Evolutionary conservation across 2,113 vertebrate species (phyloP), one percentile per base, ranked within the genome.

Genomic region (Odontesthes bonariensis): DNA sequence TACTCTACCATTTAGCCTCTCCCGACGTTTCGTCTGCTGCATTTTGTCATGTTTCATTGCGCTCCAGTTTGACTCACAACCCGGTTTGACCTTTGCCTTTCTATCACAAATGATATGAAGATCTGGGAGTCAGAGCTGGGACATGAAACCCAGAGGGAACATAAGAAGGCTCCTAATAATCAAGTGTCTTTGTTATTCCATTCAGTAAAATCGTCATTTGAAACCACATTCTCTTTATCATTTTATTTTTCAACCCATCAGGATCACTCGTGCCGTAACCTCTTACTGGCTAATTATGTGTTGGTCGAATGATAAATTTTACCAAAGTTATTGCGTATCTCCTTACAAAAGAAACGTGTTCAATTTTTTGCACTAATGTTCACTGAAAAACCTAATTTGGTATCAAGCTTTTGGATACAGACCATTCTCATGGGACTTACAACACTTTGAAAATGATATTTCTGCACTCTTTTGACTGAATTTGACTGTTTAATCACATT

Each of bases 41-140:
- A 40, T 70, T 66, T 76, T 27, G 52, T 66, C 65, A 53, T 49
- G 44, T 68, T n/a, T 69, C 13, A 54, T 5, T 66, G 23, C 22
- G 11, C 49, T 71, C 32, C 16, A 63, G 55, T 57, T 56, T 83
- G 71, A 62, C 23, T 0, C 61, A 58, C 13, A 62, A 58, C 40
- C 32, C 42, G 14, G 51, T 69, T 27, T 74, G 64, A 74, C 60
- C 49, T 82, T 52, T 72, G 33, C 19, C n/a, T 20, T n/a, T 59
- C 57, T 66, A 56, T 73, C 73, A 77, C 22, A 75, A 32, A 64
- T 53, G 14, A 79, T 57, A 2, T 52, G 23, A 20, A 54, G 69
- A 57, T 65, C 22, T 27, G 20, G 23, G 47, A 70, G 23, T 69
- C 59, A 31, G 38, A 47, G 33, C 53, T 51, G 19, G 13, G 42